Percentiles rank a stretch among this genome's conserved stretches.
These are phyloP conservation scores for Anguilla japonica DNA, from an alignment of 2,113 vertebrate species.

Conservation along the genomic window DNA sequence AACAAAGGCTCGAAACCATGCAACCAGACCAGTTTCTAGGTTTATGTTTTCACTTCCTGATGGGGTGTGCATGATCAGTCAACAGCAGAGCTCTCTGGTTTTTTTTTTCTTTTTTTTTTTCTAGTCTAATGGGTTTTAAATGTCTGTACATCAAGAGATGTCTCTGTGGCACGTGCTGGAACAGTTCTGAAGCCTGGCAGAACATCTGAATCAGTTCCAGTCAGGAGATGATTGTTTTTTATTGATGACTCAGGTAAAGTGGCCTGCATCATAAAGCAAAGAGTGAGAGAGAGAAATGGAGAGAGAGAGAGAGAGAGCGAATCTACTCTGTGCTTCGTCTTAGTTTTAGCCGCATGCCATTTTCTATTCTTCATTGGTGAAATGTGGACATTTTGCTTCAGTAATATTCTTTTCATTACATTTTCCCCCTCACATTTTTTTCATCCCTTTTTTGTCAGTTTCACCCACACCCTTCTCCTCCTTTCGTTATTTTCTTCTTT, in stretches of 20 bases:
- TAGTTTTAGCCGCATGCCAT: conserved; percentile 55
- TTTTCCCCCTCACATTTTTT: not conserved
- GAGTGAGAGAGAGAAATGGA: not conserved
- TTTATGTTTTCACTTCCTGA: not conserved
- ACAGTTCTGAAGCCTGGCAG: not conserved
- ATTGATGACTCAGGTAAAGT: conserved; percentile 61
- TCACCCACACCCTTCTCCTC: not conserved
- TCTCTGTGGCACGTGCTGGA: not conserved
- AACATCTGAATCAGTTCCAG: not conserved
- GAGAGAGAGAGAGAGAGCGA: conserved; percentile 15
- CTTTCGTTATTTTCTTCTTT: not conserved
- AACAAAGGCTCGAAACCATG: conserved; percentile 19
- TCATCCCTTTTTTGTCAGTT: not conserved
- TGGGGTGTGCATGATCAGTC: not conserved
- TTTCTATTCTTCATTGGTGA: conserved; percentile 58
- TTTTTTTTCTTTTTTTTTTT: not conserved
- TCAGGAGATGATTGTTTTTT: conserved; percentile 26
- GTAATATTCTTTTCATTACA: conserved; percentile 44
- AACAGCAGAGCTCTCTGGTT: not conserved
- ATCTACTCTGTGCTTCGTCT: conserved; percentile 46
- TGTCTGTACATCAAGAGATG: not conserved
- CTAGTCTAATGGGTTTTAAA: not conserved
- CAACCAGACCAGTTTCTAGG: not conserved
- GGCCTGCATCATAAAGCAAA: conserved; percentile 17
- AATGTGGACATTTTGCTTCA: conserved; percentile 66